Evolutionary conservation across 2,113 vertebrate species (phyloP).

Genomic region (Scomber scombrus): DNA sequence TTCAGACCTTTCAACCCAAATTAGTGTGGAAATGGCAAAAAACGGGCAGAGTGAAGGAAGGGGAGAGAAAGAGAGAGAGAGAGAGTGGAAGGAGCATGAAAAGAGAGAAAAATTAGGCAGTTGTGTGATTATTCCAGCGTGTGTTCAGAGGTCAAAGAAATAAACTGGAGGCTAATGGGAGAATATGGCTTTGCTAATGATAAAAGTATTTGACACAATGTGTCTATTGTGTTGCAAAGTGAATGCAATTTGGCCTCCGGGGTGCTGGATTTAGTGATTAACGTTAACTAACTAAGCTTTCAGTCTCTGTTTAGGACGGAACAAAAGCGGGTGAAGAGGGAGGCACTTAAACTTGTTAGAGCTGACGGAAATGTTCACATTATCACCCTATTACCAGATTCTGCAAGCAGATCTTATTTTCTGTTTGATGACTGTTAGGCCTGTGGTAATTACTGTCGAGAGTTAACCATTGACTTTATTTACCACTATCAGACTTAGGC

Average conservation of each 20-base stretch:
- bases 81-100: background rate
- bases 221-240: conserved; percentile 54
- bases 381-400: background rate
- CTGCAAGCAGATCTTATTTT: conserved; percentile 16
- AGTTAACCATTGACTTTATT: conserved; percentile 37
- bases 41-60: background rate
- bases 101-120: background rate
- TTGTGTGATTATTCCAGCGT: conserved; percentile 43
- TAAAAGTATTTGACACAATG: conserved; percentile 52
- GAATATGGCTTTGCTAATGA: conserved; percentile 55
- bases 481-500: background rate
- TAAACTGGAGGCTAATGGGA: conserved; percentile 51
- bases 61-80: background rate
- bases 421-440: conserved; percentile 11
- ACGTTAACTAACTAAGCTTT: conserved; percentile 51
- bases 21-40: background rate
- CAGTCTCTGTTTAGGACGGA: conserved; percentile 17
- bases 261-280: conserved; percentile 64
- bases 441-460: conserved; percentile 14
- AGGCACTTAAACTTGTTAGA: conserved; percentile 20
- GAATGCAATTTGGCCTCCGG: conserved; percentile 54
- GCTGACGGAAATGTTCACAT: conserved; percentile 41
- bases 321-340: conserved; percentile 44
- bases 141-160: conserved; percentile 59
- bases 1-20: conserved; percentile 45